These are phyloP conservation scores for Peromyscus californicus DNA, from an alignment of 2,113 vertebrate genomes.

Conservation along the genomic window DNA sequence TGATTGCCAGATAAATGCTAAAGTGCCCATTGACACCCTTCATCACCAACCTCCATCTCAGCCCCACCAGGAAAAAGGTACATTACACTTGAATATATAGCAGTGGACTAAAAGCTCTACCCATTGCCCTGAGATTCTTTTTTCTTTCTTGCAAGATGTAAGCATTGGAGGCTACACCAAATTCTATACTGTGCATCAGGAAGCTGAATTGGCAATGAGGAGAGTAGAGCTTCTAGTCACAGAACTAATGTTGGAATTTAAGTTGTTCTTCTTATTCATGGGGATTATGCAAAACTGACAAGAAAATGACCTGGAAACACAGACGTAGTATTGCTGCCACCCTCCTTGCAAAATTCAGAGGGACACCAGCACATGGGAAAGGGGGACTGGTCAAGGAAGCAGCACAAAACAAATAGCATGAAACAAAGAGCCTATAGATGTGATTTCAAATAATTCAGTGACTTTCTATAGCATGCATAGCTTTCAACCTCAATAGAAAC, in stretches of 20 bases:
- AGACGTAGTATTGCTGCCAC: slow-evolving; percentile 71
- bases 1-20: neutral
- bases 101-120: neutral
- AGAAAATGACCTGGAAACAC: slow-evolving; percentile 83
- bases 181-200: slow-evolving; percentile 64
- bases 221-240: slow-evolving; percentile 78
- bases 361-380: slow-evolving; percentile 40
- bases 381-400: slow-evolving; percentile 70
- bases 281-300: slow-evolving; percentile 79
- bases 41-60: neutral
- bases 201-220: slow-evolving; percentile 70
- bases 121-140: slow-evolving; percentile 41
- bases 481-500: slow-evolving; percentile 84
- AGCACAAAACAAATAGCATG: slow-evolving; percentile 68
- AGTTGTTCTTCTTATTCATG: slow-evolving; percentile 69
- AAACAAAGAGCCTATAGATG: slow-evolving; percentile 59
- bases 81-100: neutral
- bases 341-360: slow-evolving; percentile 56
- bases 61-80: neutral
- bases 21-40: neutral
- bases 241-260: slow-evolving; percentile 68
- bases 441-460: slow-evolving; percentile 83
- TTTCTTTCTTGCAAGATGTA: slow-evolving; percentile 66
- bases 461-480: slow-evolving; percentile 76
- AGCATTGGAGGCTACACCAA: slow-evolving; percentile 67